phyloP scores from a whole-genome alignment of 2,888 invertebrate species.

The Hemistola chrysoprasaria region DNA sequence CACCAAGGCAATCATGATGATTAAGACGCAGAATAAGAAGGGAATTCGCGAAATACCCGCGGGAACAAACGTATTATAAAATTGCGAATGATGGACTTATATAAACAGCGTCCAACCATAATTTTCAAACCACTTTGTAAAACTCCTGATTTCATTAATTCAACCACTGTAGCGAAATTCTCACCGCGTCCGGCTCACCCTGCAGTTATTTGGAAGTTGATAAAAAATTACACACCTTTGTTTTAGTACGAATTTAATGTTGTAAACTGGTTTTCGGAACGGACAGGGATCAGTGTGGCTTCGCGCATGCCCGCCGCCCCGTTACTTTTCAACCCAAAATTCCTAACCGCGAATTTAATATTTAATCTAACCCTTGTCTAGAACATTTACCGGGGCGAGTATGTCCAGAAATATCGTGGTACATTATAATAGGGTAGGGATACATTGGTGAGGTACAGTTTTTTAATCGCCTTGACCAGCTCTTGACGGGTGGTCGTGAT shows the following conservation, averaged over 20 bases:
- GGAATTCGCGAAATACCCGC: too few relatives aligned
- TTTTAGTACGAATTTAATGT: constrained; percentile 61
- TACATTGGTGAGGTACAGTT: constrained; percentile 69
- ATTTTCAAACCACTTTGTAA: background rate
- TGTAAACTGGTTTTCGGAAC: constrained; percentile 62
- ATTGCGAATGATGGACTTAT: too few relatives aligned
- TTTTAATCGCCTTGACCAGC: constrained; percentile 72
- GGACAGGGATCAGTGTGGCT: constrained; percentile 52
- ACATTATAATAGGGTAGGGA: constrained; percentile 42
- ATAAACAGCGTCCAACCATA: too few relatives aligned
- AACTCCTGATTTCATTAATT: constrained; percentile 46
- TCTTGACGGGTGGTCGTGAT: constrained; percentile 75
- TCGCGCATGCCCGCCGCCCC: constrained; percentile 58
- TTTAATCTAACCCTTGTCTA: constrained; percentile 81
- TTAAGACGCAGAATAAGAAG: too few relatives aligned
- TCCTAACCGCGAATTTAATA: constrained; percentile 80
- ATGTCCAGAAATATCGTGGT: constrained; percentile 67
- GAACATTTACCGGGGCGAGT: constrained; percentile 69
- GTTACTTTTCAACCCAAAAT: constrained; percentile 76
- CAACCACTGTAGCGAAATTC: constrained; percentile 32
- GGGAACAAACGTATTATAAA: too few relatives aligned
- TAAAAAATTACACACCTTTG: constrained; percentile 68
- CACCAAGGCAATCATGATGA: too few relatives aligned
- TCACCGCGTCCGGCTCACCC: constrained; percentile 36
- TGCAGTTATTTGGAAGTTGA: constrained; percentile 46